Evolutionary conservation across 2,113 vertebrate species (phyloP).

Genomic region (Formicarius rufipectus): DNA sequence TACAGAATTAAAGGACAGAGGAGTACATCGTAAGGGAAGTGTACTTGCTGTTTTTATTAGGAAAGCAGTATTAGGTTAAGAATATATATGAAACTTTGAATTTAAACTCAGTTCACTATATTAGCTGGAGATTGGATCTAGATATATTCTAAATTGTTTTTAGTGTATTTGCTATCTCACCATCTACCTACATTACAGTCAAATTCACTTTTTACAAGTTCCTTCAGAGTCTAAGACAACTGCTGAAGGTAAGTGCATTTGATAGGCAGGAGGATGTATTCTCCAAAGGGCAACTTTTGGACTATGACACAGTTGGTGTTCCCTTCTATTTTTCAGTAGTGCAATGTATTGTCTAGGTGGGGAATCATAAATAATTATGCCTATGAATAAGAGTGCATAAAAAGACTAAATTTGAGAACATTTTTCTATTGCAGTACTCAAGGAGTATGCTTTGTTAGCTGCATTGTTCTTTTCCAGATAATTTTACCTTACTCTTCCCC

Average conservation of each 20-base stretch:
- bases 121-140: background rate
- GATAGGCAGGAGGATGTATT: background rate
- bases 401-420: background rate
- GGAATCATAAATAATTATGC: background rate
- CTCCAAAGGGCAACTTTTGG: background rate
- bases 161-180: background rate
- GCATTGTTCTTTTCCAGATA: background rate
- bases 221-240: background rate
- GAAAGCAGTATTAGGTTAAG: background rate
- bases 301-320: background rate
- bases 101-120: background rate
- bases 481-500: background rate
- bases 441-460: background rate
- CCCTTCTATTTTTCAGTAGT: background rate
- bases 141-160: background rate
- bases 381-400: background rate
- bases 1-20: background rate
- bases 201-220: background rate
- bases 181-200: background rate
- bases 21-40: rapidly evolving
- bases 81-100: background rate
- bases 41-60: background rate
- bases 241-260: rapidly evolving
- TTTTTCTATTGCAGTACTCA: background rate
- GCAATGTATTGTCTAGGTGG: background rate